phyloP scores from a whole-genome alignment of 2,113 vertebrate genomes.

The Sorex fumeus region DNA sequence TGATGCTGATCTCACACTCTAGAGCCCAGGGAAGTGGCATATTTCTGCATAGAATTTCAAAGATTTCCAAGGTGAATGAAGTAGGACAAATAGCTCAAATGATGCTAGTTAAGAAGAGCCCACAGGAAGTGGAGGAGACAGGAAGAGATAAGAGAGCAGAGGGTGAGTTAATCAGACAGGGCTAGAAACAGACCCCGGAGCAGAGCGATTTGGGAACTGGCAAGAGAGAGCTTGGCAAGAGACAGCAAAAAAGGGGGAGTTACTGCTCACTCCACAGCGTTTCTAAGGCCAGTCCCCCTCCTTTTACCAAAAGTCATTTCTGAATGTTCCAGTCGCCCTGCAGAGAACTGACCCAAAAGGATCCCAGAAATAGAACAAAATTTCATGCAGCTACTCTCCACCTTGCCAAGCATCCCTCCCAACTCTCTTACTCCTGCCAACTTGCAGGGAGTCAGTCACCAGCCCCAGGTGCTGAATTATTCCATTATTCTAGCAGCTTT shows the following conservation, averaged over 20 bases:
- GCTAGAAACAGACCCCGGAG: neutral
- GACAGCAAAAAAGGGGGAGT: neutral
- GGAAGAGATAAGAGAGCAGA: neutral
- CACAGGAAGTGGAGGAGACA: neutral
- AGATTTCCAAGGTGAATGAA: neutral
- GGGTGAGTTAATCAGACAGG: neutral
- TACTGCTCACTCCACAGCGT: neutral
- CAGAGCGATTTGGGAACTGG: neutral
- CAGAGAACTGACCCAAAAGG: conserved; percentile 70
- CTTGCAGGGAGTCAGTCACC: conserved; percentile 8
- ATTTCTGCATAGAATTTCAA: neutral
- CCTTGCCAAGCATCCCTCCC: neutral
- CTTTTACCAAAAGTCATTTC: conserved; percentile 40
- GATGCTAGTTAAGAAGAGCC: neutral
- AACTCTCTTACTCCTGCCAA: conserved; percentile 55
- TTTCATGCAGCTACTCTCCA: neutral
- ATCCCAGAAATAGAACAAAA: conserved; percentile 66
- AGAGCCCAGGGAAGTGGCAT: neutral
- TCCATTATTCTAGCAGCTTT: conserved; percentile 79
- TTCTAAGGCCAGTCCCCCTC: neutral
- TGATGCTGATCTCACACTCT: neutral
- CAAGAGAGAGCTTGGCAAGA: neutral
- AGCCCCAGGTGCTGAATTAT: conserved; percentile 77
- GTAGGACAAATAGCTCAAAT: neutral
- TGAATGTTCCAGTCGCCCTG: conserved; percentile 22